Base-by-base conservation (phyloP, 2,113 vertebrate species). In the Hemicordylus capensis region DNA sequence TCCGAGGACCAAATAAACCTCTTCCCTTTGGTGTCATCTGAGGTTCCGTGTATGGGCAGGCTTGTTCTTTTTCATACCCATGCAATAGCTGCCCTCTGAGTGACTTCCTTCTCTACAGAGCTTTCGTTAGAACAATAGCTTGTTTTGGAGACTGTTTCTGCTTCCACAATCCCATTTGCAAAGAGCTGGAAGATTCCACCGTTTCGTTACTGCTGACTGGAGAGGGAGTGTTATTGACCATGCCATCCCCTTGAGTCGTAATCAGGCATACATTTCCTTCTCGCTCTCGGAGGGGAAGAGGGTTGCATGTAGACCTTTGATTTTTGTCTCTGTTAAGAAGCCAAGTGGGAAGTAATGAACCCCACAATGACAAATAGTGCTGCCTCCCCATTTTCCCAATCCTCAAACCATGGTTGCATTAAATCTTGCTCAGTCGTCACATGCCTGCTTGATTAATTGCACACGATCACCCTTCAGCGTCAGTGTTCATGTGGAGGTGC, bases 401-500 rank as follows among this genome's bases (percentile, higher is more conserved):
- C 85, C 80, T 76, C 64, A 85, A 44, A 67, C 76, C 88, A 63
- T 91, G 86, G 93, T 86, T 76, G 73, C 84, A 89, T 86, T 39
- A 61, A 91, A 90, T 93, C 76, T 88, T 85, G 85, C 54, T 94
- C 54, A 87, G 90, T 72, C 85, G 91, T 91, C 87, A 67, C 88
- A 76, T 88, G 87, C 84, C 90, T 93, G 88, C 87, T 91, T 94
- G 90, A 94, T 95, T 90, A 93, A 94, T 92, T 93, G 37, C 67
- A 89, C 37, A 75, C 72, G 87, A 81, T 79, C 85, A 90, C 88
- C 84, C 94, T 93, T 92, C 84, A 76, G 92, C 91, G 86, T 90
- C 89, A 80, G 93, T 88, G 90, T 87, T 91, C 91, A 93, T 87
- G 54, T 93, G 94, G 88, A 88, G 82, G 80, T 81, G 84, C 42